Percentiles rank a stretch among this genome's conserved stretches.
phyloP scores from a whole-genome alignment of 2,113 vertebrate genomes.

The Trichomycterus rosablanca region DNA sequence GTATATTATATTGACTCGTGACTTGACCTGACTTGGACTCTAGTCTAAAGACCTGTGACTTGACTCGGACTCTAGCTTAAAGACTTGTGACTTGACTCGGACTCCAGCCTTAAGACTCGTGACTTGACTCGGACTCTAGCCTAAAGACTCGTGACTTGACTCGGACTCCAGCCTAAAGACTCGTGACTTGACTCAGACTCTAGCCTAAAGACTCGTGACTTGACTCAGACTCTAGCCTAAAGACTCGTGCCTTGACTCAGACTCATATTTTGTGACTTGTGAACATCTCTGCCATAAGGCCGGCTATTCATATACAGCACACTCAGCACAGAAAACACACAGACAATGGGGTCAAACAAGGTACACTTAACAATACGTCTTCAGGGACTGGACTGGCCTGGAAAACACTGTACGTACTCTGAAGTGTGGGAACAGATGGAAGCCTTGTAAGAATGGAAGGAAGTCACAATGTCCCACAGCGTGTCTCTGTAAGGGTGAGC shows the following conservation, averaged over 20 bases:
- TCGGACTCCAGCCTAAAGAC: too few relatives aligned
- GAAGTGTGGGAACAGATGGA: slow-evolving; percentile 53
- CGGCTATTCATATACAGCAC: slow-evolving; percentile 22
- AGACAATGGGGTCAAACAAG: slow-evolving; percentile 30
- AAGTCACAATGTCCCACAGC: slow-evolving; percentile 52
- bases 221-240: slow-evolving; percentile 31
- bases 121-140: too few relatives aligned
- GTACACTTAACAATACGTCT: slow-evolving; percentile 44
- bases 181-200: background rate
- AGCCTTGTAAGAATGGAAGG: slow-evolving; percentile 50
- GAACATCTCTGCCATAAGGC: background rate
- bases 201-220: background rate
- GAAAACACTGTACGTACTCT: slow-evolving; percentile 21
- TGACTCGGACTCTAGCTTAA: too few relatives aligned
- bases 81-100: too few relatives aligned
- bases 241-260: slow-evolving; percentile 14
- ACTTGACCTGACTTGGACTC: too few relatives aligned
- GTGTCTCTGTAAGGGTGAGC: slow-evolving; percentile 23
- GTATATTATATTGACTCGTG: too few relatives aligned
- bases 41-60: too few relatives aligned
- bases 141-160: slow-evolving; percentile 49
- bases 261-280: background rate
- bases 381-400: slow-evolving; percentile 10
- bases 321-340: slow-evolving; percentile 5
- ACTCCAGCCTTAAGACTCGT: too few relatives aligned